Evolutionary conservation across 2,113 vertebrate genomes (phyloP).

Genomic region (Rattus rattus): DNA sequence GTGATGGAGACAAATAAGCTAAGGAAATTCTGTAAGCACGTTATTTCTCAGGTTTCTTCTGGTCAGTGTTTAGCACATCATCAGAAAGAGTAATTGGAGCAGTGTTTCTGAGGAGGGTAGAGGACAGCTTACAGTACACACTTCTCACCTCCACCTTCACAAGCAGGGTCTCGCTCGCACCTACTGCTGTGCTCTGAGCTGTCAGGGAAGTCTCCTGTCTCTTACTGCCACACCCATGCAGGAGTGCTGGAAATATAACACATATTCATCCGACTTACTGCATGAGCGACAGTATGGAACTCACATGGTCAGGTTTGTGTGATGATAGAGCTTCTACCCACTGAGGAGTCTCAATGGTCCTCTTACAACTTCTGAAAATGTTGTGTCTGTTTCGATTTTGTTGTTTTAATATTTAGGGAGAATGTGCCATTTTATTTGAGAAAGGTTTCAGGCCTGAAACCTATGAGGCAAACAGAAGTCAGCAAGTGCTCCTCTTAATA

Average conservation of each 20-base stretch:
- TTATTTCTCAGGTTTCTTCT: neutral
- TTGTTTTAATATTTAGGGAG: neutral
- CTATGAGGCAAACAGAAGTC: neutral
- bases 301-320: neutral
- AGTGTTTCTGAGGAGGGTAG: neutral
- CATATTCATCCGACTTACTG: neutral
- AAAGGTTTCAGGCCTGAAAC: neutral
- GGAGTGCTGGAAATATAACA: neutral
- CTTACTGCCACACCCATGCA: neutral
- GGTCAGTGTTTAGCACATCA: neutral
- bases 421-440: neutral
- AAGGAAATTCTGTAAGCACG: neutral
- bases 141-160: neutral
- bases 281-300: neutral
- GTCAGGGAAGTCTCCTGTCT: neutral
- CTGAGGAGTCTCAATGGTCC: neutral
- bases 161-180: neutral
- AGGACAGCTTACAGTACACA: neutral
- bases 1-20: neutral
- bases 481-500: neutral
- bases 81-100: neutral
- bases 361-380: neutral
- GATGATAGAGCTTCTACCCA: fast-evolving
- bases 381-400: neutral
- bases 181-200: neutral